These are phyloP conservation scores for Philaethria dido DNA, from an alignment of 2,888 invertebrate genomes.

Conservation along the genomic window DNA sequence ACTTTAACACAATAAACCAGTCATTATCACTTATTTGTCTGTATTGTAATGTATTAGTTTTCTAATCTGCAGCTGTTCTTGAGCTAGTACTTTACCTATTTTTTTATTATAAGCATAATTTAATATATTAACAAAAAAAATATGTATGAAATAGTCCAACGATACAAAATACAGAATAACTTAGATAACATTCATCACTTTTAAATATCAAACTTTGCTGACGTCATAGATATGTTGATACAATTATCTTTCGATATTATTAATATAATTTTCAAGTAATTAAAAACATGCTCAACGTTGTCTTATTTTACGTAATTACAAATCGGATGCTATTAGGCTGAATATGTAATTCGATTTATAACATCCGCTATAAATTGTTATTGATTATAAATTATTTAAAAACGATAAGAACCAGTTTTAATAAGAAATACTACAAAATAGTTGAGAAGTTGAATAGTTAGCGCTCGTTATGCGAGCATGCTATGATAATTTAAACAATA, in stretches of 20 bases:
- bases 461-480: slow-evolving; percentile 21
- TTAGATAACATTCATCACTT: not conserved
- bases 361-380: slow-evolving; percentile 12
- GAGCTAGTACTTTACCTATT: too few species aligned
- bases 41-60: too few species aligned
- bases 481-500: slow-evolving; percentile 54
- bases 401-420: not conserved
- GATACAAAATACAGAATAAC: too few species aligned
- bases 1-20: too few species aligned
- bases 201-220: not conserved
- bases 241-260: not conserved
- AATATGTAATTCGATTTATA: slow-evolving; percentile 13
- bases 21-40: too few species aligned
- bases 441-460: not conserved
- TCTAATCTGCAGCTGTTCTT: too few species aligned
- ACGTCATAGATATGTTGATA: not conserved
- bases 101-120: too few species aligned
- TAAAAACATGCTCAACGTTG: not conserved
- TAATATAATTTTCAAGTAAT: not conserved
- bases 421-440: slow-evolving; percentile 8
- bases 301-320: slow-evolving; percentile 11
- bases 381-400: not conserved
- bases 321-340: slow-evolving; percentile 9
- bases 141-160: not conserved
- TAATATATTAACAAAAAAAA: too few species aligned